Evolutionary conservation across 2,797 vertebrate genomes (phyloP).

Genomic region (Molossus molossus): DNA sequence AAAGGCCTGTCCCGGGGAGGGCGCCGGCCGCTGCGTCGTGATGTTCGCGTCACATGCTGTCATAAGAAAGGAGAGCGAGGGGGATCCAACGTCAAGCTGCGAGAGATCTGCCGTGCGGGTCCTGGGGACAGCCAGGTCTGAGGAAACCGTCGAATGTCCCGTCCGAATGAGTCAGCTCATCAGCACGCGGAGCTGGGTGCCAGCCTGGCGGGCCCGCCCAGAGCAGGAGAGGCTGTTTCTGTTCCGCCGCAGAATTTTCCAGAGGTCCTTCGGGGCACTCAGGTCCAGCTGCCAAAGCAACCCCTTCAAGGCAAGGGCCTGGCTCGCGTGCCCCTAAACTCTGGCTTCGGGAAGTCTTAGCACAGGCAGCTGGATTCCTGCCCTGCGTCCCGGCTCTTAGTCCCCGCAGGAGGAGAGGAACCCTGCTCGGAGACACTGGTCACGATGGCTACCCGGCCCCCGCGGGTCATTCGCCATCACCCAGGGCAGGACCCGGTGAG

Average conservation of each 20-base stretch:
- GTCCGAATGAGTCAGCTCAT: neutral
- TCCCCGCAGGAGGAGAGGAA: neutral
- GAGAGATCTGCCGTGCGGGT: neutral
- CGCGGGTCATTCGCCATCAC: too few relatives aligned
- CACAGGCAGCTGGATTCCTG: neutral
- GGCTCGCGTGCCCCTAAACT: slow-evolving; percentile 50
- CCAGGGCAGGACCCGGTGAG: neutral
- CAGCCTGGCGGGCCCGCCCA: neutral
- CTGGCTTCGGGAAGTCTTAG: neutral
- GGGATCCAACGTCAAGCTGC: neutral
- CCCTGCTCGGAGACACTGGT: neutral
- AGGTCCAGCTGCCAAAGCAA: slow-evolving; percentile 82
- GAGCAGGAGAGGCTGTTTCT: neutral
- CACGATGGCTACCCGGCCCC: neutral
- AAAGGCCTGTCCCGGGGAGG: neutral
- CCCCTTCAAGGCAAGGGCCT: rapidly evolving
- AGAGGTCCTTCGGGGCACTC: slow-evolving; percentile 88
- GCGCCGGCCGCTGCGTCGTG: rapidly evolving
- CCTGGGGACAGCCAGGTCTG: neutral
- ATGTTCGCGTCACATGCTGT: neutral
- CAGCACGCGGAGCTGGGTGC: neutral
- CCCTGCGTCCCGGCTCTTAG: too few relatives aligned
- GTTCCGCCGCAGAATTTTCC: slow-evolving; percentile 45
- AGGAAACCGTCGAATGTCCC: neutral
- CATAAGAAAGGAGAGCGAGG: neutral